Conservation (phyloP, 2,797 vertebrate species). For the Hipposideros larvatus region DNA sequence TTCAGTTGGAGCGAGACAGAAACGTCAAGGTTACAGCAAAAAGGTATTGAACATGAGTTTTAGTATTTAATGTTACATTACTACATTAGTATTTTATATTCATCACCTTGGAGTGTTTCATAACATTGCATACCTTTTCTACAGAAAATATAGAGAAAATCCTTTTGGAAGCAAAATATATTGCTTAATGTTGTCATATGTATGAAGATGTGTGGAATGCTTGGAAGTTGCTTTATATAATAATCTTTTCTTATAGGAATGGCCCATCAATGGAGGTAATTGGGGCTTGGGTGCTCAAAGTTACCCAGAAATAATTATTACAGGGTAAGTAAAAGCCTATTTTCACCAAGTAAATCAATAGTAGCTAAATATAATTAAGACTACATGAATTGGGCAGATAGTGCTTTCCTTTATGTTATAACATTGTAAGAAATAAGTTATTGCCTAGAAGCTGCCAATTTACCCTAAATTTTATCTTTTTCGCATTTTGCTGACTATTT, state of each 20-base stretch:
- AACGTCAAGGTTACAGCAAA: conserved; percentile 99
- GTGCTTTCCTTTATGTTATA: background rate
- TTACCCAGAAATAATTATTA: conserved; percentile 99
- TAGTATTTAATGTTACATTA: conserved; percentile 37
- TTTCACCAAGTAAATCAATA: conserved; percentile 14
- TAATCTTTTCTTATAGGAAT: conserved; percentile 92
- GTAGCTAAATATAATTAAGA: conserved; percentile 40
- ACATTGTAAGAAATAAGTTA: background rate
- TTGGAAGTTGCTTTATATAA: conserved; percentile 72
- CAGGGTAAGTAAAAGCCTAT: conserved; percentile 92
- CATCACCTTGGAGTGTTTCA: conserved; percentile 2
- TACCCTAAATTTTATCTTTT: background rate
- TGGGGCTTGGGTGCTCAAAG: conserved; percentile 98
- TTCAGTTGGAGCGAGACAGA: conserved; percentile 97
- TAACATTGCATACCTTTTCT: background rate
- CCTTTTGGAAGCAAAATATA: conserved; percentile 22
- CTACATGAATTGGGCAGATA: background rate
- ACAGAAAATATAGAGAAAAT: conserved; percentile 26
- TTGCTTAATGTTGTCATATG: background rate
- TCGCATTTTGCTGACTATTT: conserved; percentile 44
- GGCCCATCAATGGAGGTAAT: conserved; percentile 98
- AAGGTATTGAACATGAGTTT: conserved; percentile 90
- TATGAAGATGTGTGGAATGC: background rate
- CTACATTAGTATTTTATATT: conserved; percentile 21
- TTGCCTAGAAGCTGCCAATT: background rate